Base-by-base conservation (phyloP, 2,888 invertebrate genomes). In the Latrodectus elegans region DNA sequence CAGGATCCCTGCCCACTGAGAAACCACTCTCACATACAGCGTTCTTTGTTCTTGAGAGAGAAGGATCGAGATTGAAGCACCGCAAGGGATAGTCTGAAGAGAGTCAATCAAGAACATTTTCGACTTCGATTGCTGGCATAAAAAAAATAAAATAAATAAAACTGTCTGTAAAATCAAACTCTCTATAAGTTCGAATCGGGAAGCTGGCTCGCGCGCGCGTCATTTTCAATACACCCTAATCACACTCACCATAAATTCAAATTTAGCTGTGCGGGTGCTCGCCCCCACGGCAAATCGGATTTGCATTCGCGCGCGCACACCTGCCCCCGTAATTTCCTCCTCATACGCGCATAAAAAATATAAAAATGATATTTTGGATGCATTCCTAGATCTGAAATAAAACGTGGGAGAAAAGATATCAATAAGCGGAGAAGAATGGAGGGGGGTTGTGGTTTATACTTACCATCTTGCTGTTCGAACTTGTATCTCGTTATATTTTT, bases 211-310 rank as follows among this genome's bases (percentile, higher is more conserved):
- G 38, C 38, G 2, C 38, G 55, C 74, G 65, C 81, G 87, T 88
- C 87, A 88, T 88, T 88, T 83, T 70, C 87, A 88, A 83, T 88
- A 82, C 78, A 70, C 38, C 73, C 65, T 88, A 88, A 88, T 88
- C 87, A 88, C 68, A 71, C 60, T 67, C 73, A 73, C 87, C 87
- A 88, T 88, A 88, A 88, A 88, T 88, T 83, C 83, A 83, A 83
- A 88, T 88, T 83, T 83, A 77, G 17, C 74, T 17, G 38, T 12
- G 71, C 67, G 70, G 60, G 14, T 53, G 38, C 38, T 60, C 79
- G 26, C 52, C 38, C 22, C 10, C 14, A 26, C n/a, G n/a, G 64
- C 73, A 88, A 88, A 88, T 88, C 87, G 64, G 82, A 88, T 88
- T 88, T 88, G 82, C 82, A 82, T 83, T 68, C 64, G 70, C 22